These are phyloP conservation scores for Phrynocephalus forsythii DNA, from an alignment of 2,797 vertebrate genomes.

Conservation along the genomic window DNA sequence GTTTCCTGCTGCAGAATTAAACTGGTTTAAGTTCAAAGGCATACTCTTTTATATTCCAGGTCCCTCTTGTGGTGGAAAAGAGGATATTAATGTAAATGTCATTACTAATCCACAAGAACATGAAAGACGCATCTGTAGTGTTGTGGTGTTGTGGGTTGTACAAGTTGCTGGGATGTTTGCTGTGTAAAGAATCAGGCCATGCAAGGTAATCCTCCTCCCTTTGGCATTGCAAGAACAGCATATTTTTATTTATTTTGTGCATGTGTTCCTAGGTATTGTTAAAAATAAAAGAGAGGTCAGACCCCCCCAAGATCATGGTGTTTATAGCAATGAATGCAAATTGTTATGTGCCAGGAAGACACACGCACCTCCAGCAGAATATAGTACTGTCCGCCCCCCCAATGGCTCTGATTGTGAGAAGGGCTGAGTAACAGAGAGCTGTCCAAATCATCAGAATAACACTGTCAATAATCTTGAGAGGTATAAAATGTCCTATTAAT, in stretches of 20 bases:
- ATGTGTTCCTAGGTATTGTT: background rate
- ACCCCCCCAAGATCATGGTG: too few relatives aligned
- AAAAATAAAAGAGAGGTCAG: background rate
- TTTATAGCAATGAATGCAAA: background rate
- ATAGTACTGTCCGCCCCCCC: background rate
- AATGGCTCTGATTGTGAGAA: background rate
- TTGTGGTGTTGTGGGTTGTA: background rate
- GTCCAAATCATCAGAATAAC: background rate
- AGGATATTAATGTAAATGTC: background rate
- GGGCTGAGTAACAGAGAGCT: background rate
- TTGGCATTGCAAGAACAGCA: background rate
- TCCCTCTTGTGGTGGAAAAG: constrained; percentile 23
- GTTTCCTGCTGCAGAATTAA: background rate
- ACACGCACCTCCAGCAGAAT: too few relatives aligned
- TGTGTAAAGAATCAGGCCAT: background rate
- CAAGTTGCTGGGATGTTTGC: background rate
- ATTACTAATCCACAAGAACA: constrained; percentile 9
- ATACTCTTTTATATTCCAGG: constrained; percentile 4
- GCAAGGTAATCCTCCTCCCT: background rate
- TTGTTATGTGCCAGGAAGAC: background rate
- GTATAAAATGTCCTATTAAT: background rate
- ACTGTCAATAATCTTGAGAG: background rate
- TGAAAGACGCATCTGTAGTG: background rate
- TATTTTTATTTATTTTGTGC: background rate
- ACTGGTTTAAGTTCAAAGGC: background rate